Conservation (phyloP, 2,888 invertebrate genomes). For the Steinernema scapterisci region DNA sequence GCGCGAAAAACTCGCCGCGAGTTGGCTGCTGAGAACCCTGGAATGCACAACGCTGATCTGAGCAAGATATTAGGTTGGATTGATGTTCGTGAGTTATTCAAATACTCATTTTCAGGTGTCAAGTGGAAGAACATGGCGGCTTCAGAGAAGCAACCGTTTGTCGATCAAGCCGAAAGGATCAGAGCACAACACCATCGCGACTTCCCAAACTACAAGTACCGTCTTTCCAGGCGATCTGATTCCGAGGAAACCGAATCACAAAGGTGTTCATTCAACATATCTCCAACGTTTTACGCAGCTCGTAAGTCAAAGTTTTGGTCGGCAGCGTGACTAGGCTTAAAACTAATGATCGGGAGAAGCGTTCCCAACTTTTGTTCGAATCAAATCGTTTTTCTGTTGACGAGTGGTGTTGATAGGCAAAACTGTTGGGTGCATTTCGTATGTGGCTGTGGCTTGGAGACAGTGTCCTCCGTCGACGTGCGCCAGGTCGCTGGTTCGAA, state of each 20-base stretch:
- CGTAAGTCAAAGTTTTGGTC: no score
- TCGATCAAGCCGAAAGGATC: conserved; percentile 33
- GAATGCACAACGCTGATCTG: conserved; percentile 44
- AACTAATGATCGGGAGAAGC: no score
- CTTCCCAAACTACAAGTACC: conserved; percentile 39
- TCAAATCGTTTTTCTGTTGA: no score
- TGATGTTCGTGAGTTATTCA: background rate
- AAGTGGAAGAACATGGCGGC: conserved; percentile 36
- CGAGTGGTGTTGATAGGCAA: no score
- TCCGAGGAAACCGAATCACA: background rate
- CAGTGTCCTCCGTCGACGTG: background rate
- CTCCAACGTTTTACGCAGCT: background rate
- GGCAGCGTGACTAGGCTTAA: no score
- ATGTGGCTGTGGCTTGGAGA: no score
- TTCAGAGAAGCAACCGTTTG: conserved; percentile 33
- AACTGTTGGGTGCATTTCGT: no score
- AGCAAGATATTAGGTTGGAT: conserved; percentile 44
- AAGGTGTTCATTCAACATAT: background rate
- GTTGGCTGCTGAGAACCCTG: conserved; percentile 37
- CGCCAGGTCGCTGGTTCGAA: background rate
- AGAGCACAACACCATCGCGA: conserved; percentile 33
- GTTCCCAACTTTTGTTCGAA: no score
- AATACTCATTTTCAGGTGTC: conserved; percentile 5
- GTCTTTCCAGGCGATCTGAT: conserved; percentile 27
- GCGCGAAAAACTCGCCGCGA: conserved; percentile 38